phyloP scores from a whole-genome alignment of 2,888 invertebrate genomes.

The Eristalis pertinax region DNA sequence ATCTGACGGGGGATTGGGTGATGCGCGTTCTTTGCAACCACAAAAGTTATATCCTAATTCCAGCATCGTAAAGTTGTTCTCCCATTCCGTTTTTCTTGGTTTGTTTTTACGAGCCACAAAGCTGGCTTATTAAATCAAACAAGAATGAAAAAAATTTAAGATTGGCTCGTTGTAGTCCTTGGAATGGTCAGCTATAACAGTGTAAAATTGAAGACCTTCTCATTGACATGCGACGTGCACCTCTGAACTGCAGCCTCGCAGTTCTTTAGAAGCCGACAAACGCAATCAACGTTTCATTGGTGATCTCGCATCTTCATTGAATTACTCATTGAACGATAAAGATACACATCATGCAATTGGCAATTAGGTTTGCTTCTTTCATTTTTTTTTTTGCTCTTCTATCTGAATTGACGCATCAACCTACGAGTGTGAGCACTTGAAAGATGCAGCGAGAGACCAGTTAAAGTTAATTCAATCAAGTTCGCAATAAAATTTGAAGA shows the following conservation, averaged over 20 bases:
- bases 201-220: neutral
- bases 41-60: neutral
- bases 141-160: neutral
- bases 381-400: conserved; percentile 7
- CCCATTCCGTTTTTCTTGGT: neutral
- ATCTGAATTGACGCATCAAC: conserved; percentile 46
- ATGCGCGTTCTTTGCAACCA: neutral
- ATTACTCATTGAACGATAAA: conserved; percentile 55
- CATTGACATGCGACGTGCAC: conserved; percentile 27
- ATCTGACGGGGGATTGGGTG: neutral
- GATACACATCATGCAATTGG: conserved; percentile 69
- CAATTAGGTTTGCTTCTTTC: conserved; percentile 45
- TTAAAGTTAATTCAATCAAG: conserved; percentile 64
- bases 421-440: neutral
- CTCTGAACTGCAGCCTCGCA: conserved; percentile 20
- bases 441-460: conserved; percentile 18
- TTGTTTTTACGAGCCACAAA: neutral
- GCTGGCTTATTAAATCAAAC: neutral
- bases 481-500: neutral
- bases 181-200: neutral
- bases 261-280: conserved; percentile 60
- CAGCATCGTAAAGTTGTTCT: neutral
- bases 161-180: neutral
- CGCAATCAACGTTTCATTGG: conserved; percentile 57
- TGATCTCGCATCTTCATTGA: conserved; percentile 56